phyloP scores from a whole-genome alignment of 2,888 invertebrate genomes.

The Orchesella flavescens region DNA sequence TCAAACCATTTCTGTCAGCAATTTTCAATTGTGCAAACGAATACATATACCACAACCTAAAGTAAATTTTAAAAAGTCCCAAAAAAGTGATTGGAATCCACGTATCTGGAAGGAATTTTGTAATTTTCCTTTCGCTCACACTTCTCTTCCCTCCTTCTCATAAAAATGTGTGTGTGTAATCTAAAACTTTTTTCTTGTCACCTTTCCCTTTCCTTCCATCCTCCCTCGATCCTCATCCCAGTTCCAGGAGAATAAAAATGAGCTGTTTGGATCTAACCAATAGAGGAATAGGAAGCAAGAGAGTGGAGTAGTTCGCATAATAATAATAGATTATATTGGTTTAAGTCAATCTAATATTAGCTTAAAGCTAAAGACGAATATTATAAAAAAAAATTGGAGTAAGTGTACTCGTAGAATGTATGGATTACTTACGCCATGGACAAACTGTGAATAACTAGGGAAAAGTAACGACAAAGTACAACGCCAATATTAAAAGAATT shows the following conservation, averaged over 20 bases:
- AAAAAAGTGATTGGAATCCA: conserved; percentile 59
- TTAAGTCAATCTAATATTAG: conserved; percentile 52
- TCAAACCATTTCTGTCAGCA: too few species aligned
- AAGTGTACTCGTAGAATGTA: too few species aligned
- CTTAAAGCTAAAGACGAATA: conserved; percentile 2
- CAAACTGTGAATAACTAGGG: too few species aligned
- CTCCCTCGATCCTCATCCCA: conserved; percentile 17
- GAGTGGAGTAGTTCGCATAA: conserved; percentile 22
- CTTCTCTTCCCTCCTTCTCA: background rate
- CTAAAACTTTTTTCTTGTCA: conserved; percentile 44
- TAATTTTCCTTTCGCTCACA: conserved; percentile 42
- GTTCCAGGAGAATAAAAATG: conserved; percentile 41
- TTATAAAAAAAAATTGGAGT: too few species aligned
- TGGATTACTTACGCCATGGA: too few species aligned
- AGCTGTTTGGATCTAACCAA: conserved; percentile 38
- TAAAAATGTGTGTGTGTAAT: background rate
- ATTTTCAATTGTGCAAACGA: too few species aligned
- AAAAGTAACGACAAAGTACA: too few species aligned
- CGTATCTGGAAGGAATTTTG: conserved; percentile 57
- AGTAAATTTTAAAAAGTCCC: too few species aligned
- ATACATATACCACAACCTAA: too few species aligned
- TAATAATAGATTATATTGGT: conserved; percentile 53
- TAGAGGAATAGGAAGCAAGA: conserved; percentile 29
- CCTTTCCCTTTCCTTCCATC: conserved; percentile 20
- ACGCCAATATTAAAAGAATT: too few species aligned